Conservation (phyloP, 2,113 vertebrate species). For the Carollia perspicillata region DNA sequence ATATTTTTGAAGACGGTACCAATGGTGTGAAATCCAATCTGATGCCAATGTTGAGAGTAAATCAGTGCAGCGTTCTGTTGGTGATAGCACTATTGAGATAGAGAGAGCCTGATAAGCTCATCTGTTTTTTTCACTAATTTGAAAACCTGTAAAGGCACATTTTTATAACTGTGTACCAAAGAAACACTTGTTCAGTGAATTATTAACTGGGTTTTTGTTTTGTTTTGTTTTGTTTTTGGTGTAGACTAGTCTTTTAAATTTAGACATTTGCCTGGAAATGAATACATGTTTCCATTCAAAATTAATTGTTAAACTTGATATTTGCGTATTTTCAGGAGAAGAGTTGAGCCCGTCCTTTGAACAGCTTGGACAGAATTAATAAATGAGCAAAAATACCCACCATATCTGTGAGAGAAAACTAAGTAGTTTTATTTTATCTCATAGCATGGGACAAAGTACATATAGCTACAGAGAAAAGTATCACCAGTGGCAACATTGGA, state of each 20-base stretch:
- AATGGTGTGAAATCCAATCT: background rate
- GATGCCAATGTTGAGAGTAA: background rate
- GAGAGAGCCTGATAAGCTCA: background rate
- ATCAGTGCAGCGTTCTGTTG: background rate
- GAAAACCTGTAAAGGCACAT: background rate
- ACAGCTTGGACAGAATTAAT: background rate
- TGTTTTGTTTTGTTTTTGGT: background rate
- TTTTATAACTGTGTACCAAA: background rate
- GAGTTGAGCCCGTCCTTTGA: background rate
- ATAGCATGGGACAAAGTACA: background rate
- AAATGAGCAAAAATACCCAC: background rate
- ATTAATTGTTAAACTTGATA: background rate
- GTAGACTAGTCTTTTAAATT: background rate
- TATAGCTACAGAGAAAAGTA: background rate
- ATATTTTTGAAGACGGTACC: background rate
- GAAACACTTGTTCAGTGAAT: background rate
- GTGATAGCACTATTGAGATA: background rate
- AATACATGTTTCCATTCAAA: constrained; percentile 6
- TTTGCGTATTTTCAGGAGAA: background rate
- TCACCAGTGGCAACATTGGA: background rate
- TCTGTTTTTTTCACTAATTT: background rate
- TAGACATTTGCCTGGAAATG: background rate
- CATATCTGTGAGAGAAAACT: background rate
- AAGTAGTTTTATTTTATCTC: background rate
- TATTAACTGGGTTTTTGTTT: background rate